phyloP scores from a whole-genome alignment of 64 coral and sea anemone genomes.

The Anthopleura sola region DNA sequence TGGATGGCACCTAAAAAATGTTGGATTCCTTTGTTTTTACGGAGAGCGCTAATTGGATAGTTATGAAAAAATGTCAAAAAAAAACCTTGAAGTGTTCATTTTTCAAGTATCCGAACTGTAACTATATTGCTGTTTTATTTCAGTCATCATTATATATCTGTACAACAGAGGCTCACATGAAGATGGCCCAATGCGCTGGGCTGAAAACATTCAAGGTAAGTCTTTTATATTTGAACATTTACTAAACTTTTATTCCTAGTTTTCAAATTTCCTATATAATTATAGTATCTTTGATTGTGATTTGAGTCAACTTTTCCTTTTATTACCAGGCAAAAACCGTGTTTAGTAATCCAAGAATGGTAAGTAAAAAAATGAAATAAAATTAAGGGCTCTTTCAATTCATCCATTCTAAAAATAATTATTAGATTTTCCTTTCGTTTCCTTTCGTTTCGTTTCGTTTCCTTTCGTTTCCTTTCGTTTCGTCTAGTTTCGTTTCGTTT shows the following conservation, averaged over 20 bases:
- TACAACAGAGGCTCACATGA: neutral
- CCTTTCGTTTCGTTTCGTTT: neutral
- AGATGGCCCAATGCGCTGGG: neutral
- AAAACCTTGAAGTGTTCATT: too few relatives aligned
- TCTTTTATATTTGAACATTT: neutral
- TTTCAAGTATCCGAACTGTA: too few relatives aligned
- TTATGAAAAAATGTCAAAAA: too few relatives aligned
- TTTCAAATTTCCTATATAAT: too few relatives aligned
- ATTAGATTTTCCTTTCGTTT: too few relatives aligned
- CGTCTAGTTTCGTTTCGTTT: neutral
- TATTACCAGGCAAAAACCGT: neutral
- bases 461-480: neutral
- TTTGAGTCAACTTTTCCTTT: neutral
- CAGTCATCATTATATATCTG: neutral
- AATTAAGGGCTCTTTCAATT: too few relatives aligned
- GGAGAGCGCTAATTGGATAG: too few relatives aligned
- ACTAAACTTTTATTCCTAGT: neutral
- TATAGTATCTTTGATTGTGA: neutral
- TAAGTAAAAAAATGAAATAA: neutral
- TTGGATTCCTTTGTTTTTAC: too few relatives aligned
- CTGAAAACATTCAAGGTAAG: neutral
- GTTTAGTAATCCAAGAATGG: neutral
- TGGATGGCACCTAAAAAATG: too few relatives aligned
- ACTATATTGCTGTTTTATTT: neutral
- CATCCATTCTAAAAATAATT: too few relatives aligned